A percentile compares a stretch with the other conserved stretches of the same genome.
phyloP scores from a whole-genome alignment of 2,888 invertebrate genomes.

The Lycocerus yunnanus region DNA sequence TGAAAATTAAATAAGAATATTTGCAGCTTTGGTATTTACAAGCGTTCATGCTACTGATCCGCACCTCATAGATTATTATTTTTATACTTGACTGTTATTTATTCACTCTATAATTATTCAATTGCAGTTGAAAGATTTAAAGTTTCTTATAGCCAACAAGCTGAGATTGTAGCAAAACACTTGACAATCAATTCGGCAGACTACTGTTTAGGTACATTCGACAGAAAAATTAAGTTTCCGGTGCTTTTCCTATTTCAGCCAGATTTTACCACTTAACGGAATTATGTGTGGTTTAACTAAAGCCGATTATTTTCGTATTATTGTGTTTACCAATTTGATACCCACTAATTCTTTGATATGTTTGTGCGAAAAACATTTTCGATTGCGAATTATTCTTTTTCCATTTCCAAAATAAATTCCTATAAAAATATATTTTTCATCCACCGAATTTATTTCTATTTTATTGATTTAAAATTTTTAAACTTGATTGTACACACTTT shows the following conservation, averaged over 20 bases:
- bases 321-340: conserved; percentile 25
- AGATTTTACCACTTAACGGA: conserved; percentile 42
- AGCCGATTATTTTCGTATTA: conserved; percentile 37
- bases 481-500: background rate
- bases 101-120: too few species aligned
- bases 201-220: conserved; percentile 39
- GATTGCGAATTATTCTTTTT: background rate
- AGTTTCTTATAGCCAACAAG: conserved; percentile 17
- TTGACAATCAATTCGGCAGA: conserved; percentile 42
- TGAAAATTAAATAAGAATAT: too few species aligned
- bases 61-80: too few species aligned
- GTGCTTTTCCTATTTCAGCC: conserved; percentile 26
- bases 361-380: background rate
- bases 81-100: too few species aligned
- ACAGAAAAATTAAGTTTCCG: conserved; percentile 29
- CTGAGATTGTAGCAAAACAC: conserved; percentile 40
- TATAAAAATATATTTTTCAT: background rate
- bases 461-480: background rate
- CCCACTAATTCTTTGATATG: conserved; percentile 14
- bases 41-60: too few species aligned
- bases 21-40: too few species aligned
- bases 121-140: too few species aligned
- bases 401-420: background rate
- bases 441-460: background rate
- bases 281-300: conserved; percentile 39